Conservation (phyloP, 2,797 vertebrate genomes). For the Phataginus tricuspis region DNA sequence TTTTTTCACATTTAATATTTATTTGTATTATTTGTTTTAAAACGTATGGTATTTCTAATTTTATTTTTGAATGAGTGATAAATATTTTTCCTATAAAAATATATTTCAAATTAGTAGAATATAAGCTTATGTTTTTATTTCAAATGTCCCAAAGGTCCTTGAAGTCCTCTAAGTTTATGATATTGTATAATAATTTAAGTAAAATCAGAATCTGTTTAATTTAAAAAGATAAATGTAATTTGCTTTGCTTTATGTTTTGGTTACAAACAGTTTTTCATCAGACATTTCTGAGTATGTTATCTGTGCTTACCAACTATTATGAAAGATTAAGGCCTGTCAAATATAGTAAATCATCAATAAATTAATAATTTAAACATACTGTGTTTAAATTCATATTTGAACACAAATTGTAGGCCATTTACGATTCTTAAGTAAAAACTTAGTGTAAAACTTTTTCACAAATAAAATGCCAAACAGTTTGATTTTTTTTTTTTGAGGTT, state of each 20-base stretch:
- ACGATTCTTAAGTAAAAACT: not conserved
- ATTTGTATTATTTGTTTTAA: not conserved
- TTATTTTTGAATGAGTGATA: slow-evolving; percentile 31
- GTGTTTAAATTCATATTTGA: slow-evolving; percentile 44
- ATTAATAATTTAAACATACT: slow-evolving; percentile 28
- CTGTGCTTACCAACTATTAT: slow-evolving; percentile 45
- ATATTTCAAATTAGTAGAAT: slow-evolving; percentile 8
- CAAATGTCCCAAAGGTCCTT: not conserved
- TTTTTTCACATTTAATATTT: not conserved
- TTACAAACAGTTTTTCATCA: slow-evolving; percentile 32
- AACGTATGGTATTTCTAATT: slow-evolving; percentile 26
- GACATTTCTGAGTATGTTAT: not conserved
- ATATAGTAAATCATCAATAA: slow-evolving; percentile 6
- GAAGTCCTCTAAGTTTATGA: not conserved
- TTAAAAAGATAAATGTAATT: not conserved
- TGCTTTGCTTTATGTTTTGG: not conserved
- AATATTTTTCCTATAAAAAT: not conserved
- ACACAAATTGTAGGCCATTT: not conserved
- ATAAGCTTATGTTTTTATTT: slow-evolving; percentile 2
- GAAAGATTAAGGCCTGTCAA: slow-evolving; percentile 18
- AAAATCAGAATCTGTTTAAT: slow-evolving; percentile 1
- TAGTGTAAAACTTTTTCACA: slow-evolving; percentile 1
- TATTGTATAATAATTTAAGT: not conserved
- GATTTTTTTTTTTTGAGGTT: not conserved
- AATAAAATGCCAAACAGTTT: slow-evolving; percentile 9